phyloP scores from a whole-genome alignment of 2,113 vertebrate species.

The Dendropsophus ebraccatus region DNA sequence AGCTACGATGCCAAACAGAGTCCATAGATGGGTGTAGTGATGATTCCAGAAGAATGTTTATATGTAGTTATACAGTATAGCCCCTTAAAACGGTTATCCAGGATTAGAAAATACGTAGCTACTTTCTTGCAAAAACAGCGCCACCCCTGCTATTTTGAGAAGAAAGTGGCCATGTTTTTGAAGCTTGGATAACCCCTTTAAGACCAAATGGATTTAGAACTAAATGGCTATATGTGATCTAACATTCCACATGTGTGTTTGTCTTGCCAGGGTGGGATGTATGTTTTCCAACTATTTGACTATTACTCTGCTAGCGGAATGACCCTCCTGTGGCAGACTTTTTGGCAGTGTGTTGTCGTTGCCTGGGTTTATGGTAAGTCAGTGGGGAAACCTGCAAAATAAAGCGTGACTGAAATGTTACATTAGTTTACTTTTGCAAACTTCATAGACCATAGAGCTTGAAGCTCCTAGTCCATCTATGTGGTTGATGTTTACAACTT shows the following conservation, averaged over 20 bases:
- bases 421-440: not conserved
- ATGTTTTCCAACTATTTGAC: conserved; percentile 83
- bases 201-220: not conserved
- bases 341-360: conserved; percentile 83
- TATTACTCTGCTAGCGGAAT: conserved; percentile 85
- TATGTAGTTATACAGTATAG: too few relatives aligned
- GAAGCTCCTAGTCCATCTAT: not conserved
- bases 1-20: not conserved
- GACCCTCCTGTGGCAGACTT: conserved; percentile 83
- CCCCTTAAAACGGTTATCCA: too few relatives aligned
- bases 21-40: not conserved
- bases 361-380: conserved; percentile 82
- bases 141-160: too few relatives aligned
- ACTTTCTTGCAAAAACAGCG: too few relatives aligned
- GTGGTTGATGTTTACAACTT: not conserved
- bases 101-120: too few relatives aligned
- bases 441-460: not conserved
- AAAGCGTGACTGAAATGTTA: not conserved
- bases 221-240: not conserved
- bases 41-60: not conserved
- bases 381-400: not conserved
- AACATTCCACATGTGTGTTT: not conserved
- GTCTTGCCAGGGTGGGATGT: conserved; percentile 78
- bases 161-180: not conserved
- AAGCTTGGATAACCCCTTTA: too few relatives aligned